Evolutionary conservation across 2,888 invertebrate genomes (phyloP), one percentile per base, ranked within the genome.

Genomic region (Pollenia angustigena): DNA sequence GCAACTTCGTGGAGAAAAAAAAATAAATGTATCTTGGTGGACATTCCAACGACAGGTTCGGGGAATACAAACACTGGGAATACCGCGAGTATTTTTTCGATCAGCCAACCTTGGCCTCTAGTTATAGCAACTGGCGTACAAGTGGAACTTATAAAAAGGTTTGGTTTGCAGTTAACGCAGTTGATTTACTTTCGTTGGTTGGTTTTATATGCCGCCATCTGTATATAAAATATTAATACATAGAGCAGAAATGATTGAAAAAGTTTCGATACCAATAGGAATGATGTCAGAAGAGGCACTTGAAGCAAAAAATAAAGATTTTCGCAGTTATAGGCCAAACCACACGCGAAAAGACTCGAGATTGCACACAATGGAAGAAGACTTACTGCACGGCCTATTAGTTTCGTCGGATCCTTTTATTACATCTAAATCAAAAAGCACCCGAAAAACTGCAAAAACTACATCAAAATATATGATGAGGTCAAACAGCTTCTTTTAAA

Each of bases 331-430:
- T 42, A 60, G 60, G 42, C 60, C 42, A 42, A 60, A 60, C 40
- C 40, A 60, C 60, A 60, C 42, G 60, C 42, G 60, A n/a, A n/a
- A n/a, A n/a, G n/a, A n/a, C n/a, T n/a, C n/a, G n/a, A n/a, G n/a
- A n/a, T n/a, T n/a, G n/a, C n/a, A 60, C 42, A 60, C 60, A 60
- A 60, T 60, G n/a, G n/a, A 60, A 12, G 60, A 60, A n/a, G n/a
- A n/a, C 9, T 50, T 11, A 50, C 14, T 50, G 50, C 50, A 50
- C 6, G 50, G n/a, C n/a, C 14, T 50, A 50, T 58, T 58, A 12
- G 32, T 32, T 58, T 58, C 58, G 58, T 58, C 32, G 58, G 58
- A 58, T 58, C 32, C 58, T 11, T 58, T 58, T 58, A 40, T 58
- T 58, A 58, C 58, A 58, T 58, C 32, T 58, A 58, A 12, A 12